These are phyloP conservation scores for Melipona bicolor DNA, from an alignment of 2,888 invertebrate species.

Conservation along the genomic window DNA sequence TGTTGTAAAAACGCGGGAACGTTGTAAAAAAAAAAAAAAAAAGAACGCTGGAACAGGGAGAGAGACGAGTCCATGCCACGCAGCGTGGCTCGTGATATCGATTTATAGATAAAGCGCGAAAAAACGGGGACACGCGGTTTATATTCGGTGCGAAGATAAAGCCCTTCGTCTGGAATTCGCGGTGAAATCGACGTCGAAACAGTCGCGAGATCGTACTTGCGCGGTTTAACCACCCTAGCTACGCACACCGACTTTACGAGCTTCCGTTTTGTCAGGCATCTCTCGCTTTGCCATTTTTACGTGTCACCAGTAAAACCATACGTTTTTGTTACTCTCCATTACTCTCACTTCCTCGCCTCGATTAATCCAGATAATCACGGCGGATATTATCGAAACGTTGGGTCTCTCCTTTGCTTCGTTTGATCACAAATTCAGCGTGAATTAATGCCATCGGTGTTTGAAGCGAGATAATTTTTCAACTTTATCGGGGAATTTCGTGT, in stretches of 20 bases:
- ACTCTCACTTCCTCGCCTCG: too few species aligned
- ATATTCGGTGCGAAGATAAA: conserved; percentile 47
- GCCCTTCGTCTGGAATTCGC: conserved; percentile 24
- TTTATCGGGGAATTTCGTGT: background rate
- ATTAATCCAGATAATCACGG: background rate
- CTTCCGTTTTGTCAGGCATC: conserved; percentile 21
- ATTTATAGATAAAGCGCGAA: conserved; percentile 48
- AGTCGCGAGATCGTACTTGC: conserved; percentile 36
- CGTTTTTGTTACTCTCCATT: background rate
- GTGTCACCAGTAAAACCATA: background rate
- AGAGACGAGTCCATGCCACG: background rate
- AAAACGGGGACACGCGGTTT: conserved; percentile 43
- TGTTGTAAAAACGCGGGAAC: conserved; percentile 45
- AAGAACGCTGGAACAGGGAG: background rate
- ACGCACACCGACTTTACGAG: conserved; percentile 19
- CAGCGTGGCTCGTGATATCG: conserved; percentile 39
- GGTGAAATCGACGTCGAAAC: conserved; percentile 33
- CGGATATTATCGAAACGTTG: background rate
- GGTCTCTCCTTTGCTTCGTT: background rate
- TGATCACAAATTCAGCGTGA: background rate
- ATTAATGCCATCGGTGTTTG: background rate
- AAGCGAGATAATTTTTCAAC: background rate
- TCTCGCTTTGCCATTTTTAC: conserved; percentile 6
- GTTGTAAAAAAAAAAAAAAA: conserved; percentile 34
- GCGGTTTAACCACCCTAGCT: conserved; percentile 18